Evolutionary conservation across 1,140 invertebrate genomes (phyloP).

Genomic region (Zaprionus africanus): DNA sequence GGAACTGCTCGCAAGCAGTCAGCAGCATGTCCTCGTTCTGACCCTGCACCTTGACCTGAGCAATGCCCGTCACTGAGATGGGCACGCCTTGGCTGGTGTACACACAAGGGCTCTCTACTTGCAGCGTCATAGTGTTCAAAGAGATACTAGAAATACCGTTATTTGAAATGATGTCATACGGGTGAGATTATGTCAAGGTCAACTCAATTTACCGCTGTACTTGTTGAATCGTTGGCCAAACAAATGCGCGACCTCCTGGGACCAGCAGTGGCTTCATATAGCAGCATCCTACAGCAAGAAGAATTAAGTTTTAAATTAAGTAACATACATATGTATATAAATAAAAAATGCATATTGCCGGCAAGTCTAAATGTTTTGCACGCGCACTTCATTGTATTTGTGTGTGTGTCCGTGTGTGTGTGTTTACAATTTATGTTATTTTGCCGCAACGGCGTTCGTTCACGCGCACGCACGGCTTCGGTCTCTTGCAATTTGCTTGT

Average conservation of each 20-base stretch:
- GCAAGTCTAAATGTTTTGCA: neutral
- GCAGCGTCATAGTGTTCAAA: constrained; percentile 97
- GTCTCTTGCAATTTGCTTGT: constrained; percentile 35
- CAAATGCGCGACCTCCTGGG: constrained; percentile 97
- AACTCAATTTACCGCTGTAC: constrained; percentile 91
- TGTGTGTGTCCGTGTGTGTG: neutral
- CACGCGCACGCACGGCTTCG: constrained; percentile 53
- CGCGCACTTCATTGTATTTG: neutral
- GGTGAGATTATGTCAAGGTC: constrained; percentile 8
- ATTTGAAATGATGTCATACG: constrained; percentile 14
- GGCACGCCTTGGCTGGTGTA: constrained; percentile 98
- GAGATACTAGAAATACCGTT: constrained; percentile 89
- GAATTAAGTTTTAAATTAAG: constrained; percentile 3
- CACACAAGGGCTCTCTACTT: constrained; percentile 95
- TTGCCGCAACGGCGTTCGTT: constrained; percentile 46
- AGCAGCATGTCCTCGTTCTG: constrained; percentile 98
- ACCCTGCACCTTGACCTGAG: constrained; percentile 99
- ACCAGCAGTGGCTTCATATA: constrained; percentile 95
- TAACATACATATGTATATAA: neutral
- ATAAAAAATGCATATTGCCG: neutral
- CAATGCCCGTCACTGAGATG: constrained; percentile 98
- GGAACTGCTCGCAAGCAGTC: constrained; percentile 98
- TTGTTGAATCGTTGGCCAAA: constrained; percentile 97
- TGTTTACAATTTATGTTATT: constrained; percentile 19
- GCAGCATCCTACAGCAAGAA: constrained; percentile 90